Base-by-base conservation (phyloP, 2,113 vertebrate genomes). In the Helogale parvula region DNA sequence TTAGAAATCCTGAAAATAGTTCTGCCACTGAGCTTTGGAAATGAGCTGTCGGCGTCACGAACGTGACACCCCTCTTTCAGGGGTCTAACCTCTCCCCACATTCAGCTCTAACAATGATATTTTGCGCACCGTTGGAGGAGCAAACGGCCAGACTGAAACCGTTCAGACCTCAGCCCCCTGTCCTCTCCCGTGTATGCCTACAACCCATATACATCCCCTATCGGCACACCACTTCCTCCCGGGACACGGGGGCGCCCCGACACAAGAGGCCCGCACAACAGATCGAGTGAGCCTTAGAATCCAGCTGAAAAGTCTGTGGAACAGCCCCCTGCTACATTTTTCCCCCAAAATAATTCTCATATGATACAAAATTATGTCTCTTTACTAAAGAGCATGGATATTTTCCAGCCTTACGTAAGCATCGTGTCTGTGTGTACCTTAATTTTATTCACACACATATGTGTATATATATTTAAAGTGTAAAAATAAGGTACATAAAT, bases 321-420 rank as follows among this genome's bases (percentile, higher is more conserved):
- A 41, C 4, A 87, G 47, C 4, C 15, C 27, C 38, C n/a, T 93
- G 29, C 63, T 94, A 31, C 52, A 45, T 17, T 63, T 47, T 50
- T 7, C 3, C 5, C 50, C 6, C 10, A 35, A 91, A 88, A 84
- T 93, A 52, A 71, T 84, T 93, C 27, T 86, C 33, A 52, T 68
- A 50, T 54, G 45, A 33, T 52, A 68, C 8, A 93, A 91, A 92
- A 95, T 87, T 74, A 90, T 52, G 74, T 83, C 11, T 21, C 80
- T 79, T 94, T 88, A 66, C 25, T 76, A 97, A 92, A 52, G 45
- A 66, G 29, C 33, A 94, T 82, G 90, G 57, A 68, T 94, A 69
- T 87, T 93, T 92, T 91, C 63, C 45, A 92, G 35, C 10, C 29
- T 88, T 80, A 91, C 90, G 81, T 87, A 47, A 91, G 95, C 60